phyloP scores from a whole-genome alignment of 2,888 invertebrate genomes.

The Lepidonotus clava region DNA sequence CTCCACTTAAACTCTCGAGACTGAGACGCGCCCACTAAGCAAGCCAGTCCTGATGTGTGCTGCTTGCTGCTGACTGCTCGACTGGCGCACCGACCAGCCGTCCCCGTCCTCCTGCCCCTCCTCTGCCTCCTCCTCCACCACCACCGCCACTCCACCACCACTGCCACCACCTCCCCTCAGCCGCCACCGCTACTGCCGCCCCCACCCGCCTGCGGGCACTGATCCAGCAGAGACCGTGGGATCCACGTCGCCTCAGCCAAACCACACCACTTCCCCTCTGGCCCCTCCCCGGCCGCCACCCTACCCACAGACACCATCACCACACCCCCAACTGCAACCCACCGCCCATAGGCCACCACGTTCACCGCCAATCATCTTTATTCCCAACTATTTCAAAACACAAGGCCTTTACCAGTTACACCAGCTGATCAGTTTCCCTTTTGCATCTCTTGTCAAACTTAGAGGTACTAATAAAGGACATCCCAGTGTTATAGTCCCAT shows the following conservation, averaged over 20 bases:
- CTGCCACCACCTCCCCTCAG: neutral
- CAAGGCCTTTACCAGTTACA: too few relatives aligned
- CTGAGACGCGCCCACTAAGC: too few relatives aligned
- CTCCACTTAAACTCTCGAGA: too few relatives aligned
- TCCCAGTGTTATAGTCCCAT: too few relatives aligned
- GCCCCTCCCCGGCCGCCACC: too few relatives aligned
- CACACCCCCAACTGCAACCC: too few relatives aligned
- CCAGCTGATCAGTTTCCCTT: too few relatives aligned
- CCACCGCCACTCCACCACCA: neutral
- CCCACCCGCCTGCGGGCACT: neutral
- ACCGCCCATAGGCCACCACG: neutral
- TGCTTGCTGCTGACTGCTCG: constrained; percentile 31
- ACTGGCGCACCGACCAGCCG: neutral
- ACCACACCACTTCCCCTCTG: too few relatives aligned
- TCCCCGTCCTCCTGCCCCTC: neutral
- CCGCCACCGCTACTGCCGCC: neutral
- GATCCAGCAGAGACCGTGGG: constrained; percentile 18
- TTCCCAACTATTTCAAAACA: too few relatives aligned
- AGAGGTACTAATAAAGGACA: too few relatives aligned
- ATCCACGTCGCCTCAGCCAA: neutral
- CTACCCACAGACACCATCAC: too few relatives aligned
- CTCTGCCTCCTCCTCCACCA: neutral
- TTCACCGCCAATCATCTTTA: neutral
- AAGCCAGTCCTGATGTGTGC: constrained; percentile 7
- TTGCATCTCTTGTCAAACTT: too few relatives aligned